These are phyloP conservation scores for Ptilorrhoa leucosticta DNA, from an alignment of 2,113 vertebrate genomes.

Conservation along the genomic window DNA sequence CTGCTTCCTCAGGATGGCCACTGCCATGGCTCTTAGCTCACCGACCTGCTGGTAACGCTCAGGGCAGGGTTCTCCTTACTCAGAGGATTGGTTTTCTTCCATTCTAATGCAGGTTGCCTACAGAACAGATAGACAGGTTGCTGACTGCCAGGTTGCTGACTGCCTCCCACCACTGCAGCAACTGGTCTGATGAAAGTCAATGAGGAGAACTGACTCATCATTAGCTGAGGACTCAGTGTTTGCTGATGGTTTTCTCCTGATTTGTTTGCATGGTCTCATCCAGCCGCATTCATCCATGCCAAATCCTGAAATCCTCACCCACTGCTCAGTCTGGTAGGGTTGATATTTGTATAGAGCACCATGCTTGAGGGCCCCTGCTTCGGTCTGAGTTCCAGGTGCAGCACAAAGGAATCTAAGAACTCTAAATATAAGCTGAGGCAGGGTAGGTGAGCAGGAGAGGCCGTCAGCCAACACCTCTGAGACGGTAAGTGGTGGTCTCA, in stretches of 20 bases:
- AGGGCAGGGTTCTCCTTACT: background rate
- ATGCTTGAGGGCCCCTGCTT: background rate
- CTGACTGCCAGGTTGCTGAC: background rate
- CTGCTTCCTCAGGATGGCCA: background rate
- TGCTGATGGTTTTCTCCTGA: background rate
- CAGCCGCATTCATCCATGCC: background rate
- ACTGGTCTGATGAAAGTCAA: background rate
- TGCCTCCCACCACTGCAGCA: background rate
- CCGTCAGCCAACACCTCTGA: background rate
- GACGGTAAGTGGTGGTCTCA: fast-evolving
- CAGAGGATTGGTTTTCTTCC: background rate
- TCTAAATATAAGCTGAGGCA: background rate
- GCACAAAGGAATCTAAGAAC: background rate
- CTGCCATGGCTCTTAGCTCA: background rate
- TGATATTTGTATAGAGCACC: background rate
- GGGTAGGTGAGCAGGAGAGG: background rate
- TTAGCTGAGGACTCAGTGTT: background rate
- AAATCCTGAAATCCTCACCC: background rate
- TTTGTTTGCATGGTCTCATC: background rate
- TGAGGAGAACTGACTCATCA: background rate
- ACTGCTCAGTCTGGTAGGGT: background rate
- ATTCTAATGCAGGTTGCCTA: background rate
- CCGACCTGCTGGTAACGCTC: fast-evolving
- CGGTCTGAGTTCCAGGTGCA: background rate
- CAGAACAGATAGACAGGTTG: background rate